phyloP scores from a whole-genome alignment of 2,797 vertebrate genomes.

The Momotus momota region DNA sequence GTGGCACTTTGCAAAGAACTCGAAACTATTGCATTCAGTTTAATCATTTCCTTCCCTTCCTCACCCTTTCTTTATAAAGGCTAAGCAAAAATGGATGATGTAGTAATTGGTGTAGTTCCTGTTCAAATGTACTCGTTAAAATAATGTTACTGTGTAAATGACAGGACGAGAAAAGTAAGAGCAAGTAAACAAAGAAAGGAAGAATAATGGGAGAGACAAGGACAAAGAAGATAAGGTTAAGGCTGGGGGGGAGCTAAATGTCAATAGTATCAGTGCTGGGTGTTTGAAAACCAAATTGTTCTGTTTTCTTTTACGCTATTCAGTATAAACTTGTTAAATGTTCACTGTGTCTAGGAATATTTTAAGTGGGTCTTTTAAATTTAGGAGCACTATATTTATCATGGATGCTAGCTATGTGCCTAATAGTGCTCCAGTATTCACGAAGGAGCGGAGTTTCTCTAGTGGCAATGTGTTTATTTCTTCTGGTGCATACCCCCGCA shows the following conservation, averaged over 20 bases:
- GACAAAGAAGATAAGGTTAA: constrained; percentile 62
- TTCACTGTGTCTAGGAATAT: constrained; percentile 51
- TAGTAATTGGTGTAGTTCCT: constrained; percentile 69
- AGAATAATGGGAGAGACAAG: constrained; percentile 52
- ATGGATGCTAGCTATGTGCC: not conserved
- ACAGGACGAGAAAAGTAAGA: constrained; percentile 61
- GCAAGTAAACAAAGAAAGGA: constrained; percentile 63
- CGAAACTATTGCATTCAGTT: constrained; percentile 26
- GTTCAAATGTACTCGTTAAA: constrained; percentile 74
- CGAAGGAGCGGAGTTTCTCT: not conserved
- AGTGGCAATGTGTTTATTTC: not conserved
- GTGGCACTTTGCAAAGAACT: constrained; percentile 71
- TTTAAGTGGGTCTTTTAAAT: constrained; percentile 56
- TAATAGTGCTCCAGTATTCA: constrained; percentile 2
- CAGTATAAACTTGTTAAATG: constrained; percentile 70
- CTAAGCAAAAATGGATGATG: constrained; percentile 68
- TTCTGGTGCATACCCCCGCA: not conserved
- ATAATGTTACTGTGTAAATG: constrained; percentile 74
- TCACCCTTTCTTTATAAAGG: constrained; percentile 59
- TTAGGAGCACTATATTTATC: constrained; percentile 31
- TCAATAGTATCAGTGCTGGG: constrained; percentile 54
- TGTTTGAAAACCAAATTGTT: constrained; percentile 49
- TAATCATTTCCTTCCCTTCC: constrained; percentile 47
- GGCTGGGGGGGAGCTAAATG: constrained; percentile 40
- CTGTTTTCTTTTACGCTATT: constrained; percentile 22